These are phyloP conservation scores for Paramuricea clavata DNA, from an alignment of 92 coral and sea anemone genomes.

Conservation along the genomic window DNA sequence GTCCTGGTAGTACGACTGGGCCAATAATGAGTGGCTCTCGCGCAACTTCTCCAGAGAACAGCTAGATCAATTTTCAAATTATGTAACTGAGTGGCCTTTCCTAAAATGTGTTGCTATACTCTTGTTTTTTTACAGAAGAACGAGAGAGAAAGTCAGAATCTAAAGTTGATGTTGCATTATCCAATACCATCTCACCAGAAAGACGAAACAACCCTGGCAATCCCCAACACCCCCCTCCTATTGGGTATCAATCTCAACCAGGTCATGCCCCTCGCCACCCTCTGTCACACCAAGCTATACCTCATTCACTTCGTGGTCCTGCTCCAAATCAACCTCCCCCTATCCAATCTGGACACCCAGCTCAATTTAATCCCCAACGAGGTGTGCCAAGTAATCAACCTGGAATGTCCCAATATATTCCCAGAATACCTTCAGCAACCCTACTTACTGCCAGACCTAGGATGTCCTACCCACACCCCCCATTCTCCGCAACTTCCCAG, in stretches of 20 bases:
- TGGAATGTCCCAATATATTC: conserved; percentile 33
- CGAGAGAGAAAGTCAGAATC: conserved; percentile 2
- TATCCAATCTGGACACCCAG: conserved; percentile 51
- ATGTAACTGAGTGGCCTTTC: no score
- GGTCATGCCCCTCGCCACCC: neutral
- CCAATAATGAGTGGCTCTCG: no score
- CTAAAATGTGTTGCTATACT: no score
- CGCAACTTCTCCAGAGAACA: no score
- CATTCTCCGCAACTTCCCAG: conserved; percentile 39
- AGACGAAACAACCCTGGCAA: conserved; percentile 37
- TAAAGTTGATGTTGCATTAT: neutral
- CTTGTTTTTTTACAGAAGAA: conserved; percentile 23
- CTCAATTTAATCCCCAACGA: conserved; percentile 39
- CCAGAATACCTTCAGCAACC: conserved; percentile 28
- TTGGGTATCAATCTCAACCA: neutral
- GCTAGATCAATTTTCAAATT: no score
- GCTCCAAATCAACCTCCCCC: conserved; percentile 24
- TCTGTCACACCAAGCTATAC: conserved; percentile 3
- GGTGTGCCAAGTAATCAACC: neutral
- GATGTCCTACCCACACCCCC: conserved; percentile 65
- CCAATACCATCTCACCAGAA: neutral
- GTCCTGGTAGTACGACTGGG: no score
- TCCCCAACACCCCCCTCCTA: conserved; percentile 1
- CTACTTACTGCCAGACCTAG: conserved; percentile 51
- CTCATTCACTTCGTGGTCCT: conserved; percentile 47